Evolutionary conservation across 1,140 invertebrate genomes (phyloP).

Genomic region (Nymphalis io): DNA sequence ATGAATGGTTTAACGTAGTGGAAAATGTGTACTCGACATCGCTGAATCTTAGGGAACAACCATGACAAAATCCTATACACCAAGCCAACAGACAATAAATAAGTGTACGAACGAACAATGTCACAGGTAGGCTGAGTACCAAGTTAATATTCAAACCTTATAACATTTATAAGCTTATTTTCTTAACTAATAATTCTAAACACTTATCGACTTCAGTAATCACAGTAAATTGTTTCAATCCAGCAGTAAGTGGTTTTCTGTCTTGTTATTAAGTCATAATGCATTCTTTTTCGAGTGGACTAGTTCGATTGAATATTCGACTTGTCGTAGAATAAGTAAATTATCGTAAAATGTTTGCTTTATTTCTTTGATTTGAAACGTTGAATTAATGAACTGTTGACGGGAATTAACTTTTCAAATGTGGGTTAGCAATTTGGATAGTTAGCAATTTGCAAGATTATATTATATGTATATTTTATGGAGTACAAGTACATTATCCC

Average conservation of each 20-base stretch:
- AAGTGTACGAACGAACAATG: neutral
- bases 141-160: neutral
- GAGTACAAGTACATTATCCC: neutral
- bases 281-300: slow-evolving; percentile 1
- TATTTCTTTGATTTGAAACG: neutral
- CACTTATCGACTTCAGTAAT: slow-evolving; percentile 3
- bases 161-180: neutral
- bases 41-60: no score
- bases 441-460: no score
- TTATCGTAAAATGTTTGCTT: neutral
- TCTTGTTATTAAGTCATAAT: slow-evolving; percentile 10
- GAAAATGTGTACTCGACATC: no score
- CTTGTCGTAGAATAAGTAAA: neutral
- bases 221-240: slow-evolving; percentile 9
- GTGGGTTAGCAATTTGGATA: no score
- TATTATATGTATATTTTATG: no score
- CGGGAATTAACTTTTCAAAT: no score
- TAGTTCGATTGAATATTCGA: neutral
- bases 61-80: no score
- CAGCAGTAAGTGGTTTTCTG: neutral
- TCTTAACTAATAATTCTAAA: neutral
- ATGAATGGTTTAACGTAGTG: no score
- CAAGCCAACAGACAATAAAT: neutral
- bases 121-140: neutral
- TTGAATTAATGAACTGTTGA: no score